Percentiles rank a stretch among this genome's conserved stretches.
Evolutionary conservation across 2,797 vertebrate genomes (phyloP).

Genomic region (Natrix natrix): DNA sequence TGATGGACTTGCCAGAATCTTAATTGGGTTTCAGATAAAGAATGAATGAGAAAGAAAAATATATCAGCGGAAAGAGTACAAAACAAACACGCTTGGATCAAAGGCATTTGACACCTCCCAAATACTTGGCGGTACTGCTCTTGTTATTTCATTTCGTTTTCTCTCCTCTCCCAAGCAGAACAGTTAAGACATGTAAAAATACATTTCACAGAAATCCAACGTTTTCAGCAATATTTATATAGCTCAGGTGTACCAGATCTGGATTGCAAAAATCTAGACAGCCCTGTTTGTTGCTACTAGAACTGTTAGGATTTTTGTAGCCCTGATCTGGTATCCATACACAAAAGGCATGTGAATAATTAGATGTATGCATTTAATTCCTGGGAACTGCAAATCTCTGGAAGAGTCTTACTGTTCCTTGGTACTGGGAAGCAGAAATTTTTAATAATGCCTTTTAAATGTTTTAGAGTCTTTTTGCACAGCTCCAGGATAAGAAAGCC

Average conservation of each 20-base stretch:
- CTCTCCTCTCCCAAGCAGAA: not conserved
- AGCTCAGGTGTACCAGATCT: not conserved
- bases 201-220: not conserved
- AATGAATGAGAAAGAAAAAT: slow-evolving; percentile 5
- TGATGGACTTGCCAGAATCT: not conserved
- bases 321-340: not conserved
- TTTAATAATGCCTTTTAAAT: not conserved
- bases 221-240: not conserved
- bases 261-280: not conserved
- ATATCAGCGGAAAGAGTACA: not conserved
- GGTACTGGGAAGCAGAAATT: not conserved
- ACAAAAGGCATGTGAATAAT: not conserved
- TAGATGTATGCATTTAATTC: not conserved
- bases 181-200: not conserved
- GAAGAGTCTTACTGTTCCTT: not conserved
- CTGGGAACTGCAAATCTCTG: not conserved
- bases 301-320: not conserved
- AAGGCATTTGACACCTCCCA: not conserved
- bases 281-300: not conserved
- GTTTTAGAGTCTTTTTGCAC: not conserved
- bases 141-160: not conserved
- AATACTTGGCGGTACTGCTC: not conserved
- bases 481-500: not conserved
- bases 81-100: not conserved
- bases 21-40: slow-evolving; percentile 18